These are phyloP conservation scores for Hypomesus transpacificus DNA, from an alignment of 2,113 vertebrate species.

Conservation along the genomic window DNA sequence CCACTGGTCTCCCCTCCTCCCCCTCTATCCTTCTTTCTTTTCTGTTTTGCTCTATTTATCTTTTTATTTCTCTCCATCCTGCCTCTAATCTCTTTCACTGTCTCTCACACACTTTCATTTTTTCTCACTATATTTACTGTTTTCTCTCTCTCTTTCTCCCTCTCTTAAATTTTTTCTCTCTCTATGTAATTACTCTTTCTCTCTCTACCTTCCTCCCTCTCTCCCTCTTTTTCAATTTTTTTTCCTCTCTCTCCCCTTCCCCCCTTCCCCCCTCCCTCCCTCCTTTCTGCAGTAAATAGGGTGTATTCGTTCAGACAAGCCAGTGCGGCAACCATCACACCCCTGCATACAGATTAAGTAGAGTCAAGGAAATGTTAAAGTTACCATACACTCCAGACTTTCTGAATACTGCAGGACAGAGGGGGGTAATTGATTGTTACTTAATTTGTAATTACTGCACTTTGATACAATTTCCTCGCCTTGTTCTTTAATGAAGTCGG, in stretches of 20 bases:
- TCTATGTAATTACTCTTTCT: background rate
- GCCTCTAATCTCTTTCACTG: background rate
- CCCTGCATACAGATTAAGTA: constrained; percentile 29
- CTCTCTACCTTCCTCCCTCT: background rate
- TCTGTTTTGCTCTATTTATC: no score
- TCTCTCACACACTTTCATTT: background rate
- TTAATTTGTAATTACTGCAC: background rate
- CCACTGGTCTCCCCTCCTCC: background rate
- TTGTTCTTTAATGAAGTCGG: background rate
- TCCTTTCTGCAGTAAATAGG: constrained; percentile 40
- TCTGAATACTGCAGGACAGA: background rate
- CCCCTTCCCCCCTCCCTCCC: constrained; percentile 42
- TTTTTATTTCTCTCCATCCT: no score
- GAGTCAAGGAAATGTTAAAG: background rate
- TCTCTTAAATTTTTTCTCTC: background rate
- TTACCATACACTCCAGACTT: background rate
- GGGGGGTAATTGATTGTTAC: background rate
- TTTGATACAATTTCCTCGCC: background rate
- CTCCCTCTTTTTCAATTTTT: background rate
- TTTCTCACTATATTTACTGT: background rate
- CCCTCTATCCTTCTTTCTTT: background rate
- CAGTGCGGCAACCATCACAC: constrained; percentile 11
- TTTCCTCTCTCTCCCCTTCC: constrained; percentile 16
- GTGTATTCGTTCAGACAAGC: constrained; percentile 36
- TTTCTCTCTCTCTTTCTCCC: background rate